Base-by-base conservation (phyloP, 1,140 invertebrate species). In the Dryas iulia region DNA sequence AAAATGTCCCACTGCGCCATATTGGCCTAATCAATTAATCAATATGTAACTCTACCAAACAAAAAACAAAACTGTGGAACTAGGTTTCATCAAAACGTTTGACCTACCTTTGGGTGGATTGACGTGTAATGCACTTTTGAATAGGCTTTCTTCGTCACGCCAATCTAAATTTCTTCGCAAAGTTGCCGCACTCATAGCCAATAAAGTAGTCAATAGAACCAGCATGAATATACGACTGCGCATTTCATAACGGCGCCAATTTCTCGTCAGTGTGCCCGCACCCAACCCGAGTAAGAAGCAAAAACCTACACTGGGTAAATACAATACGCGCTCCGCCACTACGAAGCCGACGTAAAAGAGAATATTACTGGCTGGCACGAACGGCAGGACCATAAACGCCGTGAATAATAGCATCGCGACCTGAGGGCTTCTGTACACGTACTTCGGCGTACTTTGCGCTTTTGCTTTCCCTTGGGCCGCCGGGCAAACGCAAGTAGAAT, bases 341-440 rank as follows among this genome's bases (percentile, higher is more conserved):
- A 99, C 98, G 88, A 99, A 99, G 6, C 98, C 98, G 63, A 99
- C 98, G 80, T 98, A 98, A 92, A 99, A 98, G 86, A 99, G 95
- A 59, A 96, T 89, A 93, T 99, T 99, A 65, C 96, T 96, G 11
- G 98, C 98, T 39, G 98, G 98, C 71, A 99, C 92, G 90, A 99
- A 99, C 33, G 98, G 97, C 65, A 99, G 90, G 53, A 96, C 94
- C 79, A 98, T 93, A 81, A 99, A 95, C 65, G 95, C 94, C 72
- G 97, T 82, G 26, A 95, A 94, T 81, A 96, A 84, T 18, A 94
- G 77, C 72, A 95, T 75, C 59, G 93, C 84, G 69, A 93, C 90
- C 61, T 92, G 90, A 39, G 89, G 81, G 59, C 87, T 90, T 63
- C 87, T 84, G 64, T 83, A 79, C 67, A 78, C 76, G 67, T 81